phyloP scores from a whole-genome alignment of 2,888 invertebrate species.

The Aradus depressus region DNA sequence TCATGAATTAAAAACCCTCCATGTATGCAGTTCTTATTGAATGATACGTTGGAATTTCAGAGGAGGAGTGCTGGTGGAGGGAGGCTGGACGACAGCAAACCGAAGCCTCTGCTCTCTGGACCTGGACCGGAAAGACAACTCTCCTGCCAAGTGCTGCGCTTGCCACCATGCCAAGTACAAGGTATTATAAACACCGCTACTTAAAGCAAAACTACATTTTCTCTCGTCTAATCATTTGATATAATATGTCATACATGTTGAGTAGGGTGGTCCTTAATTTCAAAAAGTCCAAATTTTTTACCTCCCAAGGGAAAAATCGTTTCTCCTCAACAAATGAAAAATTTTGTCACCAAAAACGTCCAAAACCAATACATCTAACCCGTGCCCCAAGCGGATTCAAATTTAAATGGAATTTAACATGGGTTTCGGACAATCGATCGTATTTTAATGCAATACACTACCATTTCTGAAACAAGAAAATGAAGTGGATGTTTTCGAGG shows the following conservation, averaged over 20 bases:
- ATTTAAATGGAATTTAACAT: no score
- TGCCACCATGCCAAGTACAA: conserved; percentile 94
- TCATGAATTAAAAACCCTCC: not conserved
- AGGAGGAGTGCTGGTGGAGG: conserved; percentile 8
- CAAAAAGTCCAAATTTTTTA: no score
- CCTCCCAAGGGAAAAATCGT: no score
- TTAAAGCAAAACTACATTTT: not conserved
- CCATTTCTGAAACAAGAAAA: no score
- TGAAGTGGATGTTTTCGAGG: no score
- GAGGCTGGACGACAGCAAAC: conserved; percentile 6
- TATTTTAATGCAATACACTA: no score
- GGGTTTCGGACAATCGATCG: no score
- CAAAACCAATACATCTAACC: no score
- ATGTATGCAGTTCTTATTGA: not conserved
- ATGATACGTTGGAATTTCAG: conserved; percentile 13
- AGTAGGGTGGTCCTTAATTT: no score
- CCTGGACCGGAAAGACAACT: not conserved
- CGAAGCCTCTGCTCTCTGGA: conserved; percentile 15
- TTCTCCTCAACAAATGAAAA: no score
- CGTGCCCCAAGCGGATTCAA: no score
- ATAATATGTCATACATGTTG: not conserved
- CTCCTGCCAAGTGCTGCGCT: conserved; percentile 60
- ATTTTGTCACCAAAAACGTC: not conserved
- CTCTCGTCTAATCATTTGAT: not conserved
- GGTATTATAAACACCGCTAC: conserved; percentile 44